phyloP scores from a whole-genome alignment of 2,797 vertebrate genomes.

The Oreochromis grahami region DNA sequence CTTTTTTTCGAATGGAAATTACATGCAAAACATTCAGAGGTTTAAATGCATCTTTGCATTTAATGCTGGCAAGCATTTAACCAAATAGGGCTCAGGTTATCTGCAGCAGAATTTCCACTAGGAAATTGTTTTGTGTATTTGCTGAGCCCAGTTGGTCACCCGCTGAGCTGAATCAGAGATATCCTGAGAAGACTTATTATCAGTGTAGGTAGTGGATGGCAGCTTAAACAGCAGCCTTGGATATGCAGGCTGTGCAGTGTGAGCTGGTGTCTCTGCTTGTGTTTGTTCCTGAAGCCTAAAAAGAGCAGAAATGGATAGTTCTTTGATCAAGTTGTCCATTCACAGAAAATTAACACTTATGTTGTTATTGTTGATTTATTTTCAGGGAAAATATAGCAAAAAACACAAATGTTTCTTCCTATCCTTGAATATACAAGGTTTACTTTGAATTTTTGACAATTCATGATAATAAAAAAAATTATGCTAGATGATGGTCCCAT shows the following conservation, averaged over 20 bases:
- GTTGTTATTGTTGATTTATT: neutral
- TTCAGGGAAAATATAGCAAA: neutral
- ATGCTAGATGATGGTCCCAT: neutral
- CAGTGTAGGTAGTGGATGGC: neutral
- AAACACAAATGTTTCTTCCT: neutral
- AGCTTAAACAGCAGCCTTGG: neutral
- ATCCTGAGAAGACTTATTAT: neutral
- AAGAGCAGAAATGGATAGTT: neutral
- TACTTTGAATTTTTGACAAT: neutral
- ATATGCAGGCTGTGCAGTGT: neutral
- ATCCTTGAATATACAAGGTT: neutral
- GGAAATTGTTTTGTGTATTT: neutral
- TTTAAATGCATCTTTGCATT: neutral
- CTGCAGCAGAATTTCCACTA: neutral
- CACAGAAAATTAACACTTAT: neutral
- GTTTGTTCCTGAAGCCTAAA: neutral
- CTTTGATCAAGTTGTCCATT: neutral
- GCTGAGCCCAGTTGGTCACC: neutral
- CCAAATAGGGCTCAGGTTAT: neutral
- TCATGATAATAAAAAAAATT: neutral
- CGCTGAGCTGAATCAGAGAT: neutral
- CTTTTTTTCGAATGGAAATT: neutral
- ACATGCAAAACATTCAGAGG: neutral
- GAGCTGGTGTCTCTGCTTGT: neutral
- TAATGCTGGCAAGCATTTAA: neutral